Conservation (phyloP, 2,797 vertebrate genomes). For the Erethizon dorsatum region DNA sequence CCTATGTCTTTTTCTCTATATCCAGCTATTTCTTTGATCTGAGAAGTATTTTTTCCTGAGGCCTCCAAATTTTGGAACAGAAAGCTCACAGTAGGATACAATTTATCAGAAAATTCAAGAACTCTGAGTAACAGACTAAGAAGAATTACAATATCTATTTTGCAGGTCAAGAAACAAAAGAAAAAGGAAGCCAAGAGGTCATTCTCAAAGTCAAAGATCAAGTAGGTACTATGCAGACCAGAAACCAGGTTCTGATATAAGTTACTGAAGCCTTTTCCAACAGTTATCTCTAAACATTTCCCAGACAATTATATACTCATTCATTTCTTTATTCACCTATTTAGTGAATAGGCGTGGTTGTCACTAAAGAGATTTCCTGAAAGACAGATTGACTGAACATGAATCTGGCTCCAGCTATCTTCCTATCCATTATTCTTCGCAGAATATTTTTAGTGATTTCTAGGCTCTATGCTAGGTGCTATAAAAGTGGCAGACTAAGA, state of each 20-base stretch:
- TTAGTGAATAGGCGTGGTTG: not conserved
- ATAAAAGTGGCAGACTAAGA: not conserved
- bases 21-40: conserved; percentile 23
- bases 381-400: conserved; percentile 7
- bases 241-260: not conserved
- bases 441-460: conserved; percentile 52
- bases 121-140: conserved; percentile 37
- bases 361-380: conserved; percentile 28
- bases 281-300: not conserved
- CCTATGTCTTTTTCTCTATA: not conserved
- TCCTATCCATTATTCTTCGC: not conserved
- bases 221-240: conserved; percentile 69
- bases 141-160: conserved; percentile 70
- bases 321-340: not conserved
- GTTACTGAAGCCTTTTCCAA: not conserved
- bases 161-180: conserved; percentile 79
- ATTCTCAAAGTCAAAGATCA: conserved; percentile 71
- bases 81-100: conserved; percentile 32
- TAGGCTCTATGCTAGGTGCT: not conserved
- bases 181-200: conserved; percentile 62
- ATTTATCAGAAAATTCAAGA: conserved; percentile 63
- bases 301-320: not conserved
- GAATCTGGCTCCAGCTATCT: not conserved
- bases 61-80: conserved; percentile 44
- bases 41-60: not conserved